Evolutionary conservation across 2,888 invertebrate species (phyloP).

Genomic region (Metopia argyrocephala): DNA sequence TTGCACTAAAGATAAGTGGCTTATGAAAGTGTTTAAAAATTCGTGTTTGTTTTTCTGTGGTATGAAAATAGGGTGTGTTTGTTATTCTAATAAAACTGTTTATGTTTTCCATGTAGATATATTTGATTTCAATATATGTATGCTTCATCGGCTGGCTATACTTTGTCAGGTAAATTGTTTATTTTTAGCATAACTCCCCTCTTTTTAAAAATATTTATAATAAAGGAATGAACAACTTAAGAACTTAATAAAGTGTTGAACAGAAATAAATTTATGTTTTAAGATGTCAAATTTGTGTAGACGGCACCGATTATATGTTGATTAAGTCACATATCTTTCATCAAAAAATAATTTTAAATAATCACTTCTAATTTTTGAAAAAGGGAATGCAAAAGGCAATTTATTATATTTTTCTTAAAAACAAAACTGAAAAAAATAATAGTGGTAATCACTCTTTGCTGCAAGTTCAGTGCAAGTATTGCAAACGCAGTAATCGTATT

Average conservation of each 20-base stretch:
- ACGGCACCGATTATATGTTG: neutral
- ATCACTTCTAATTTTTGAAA: neutral
- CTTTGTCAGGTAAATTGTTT: neutral
- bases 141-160: neutral
- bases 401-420: too few relatives aligned
- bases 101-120: too few relatives aligned
- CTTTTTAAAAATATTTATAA: neutral
- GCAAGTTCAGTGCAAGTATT: too few relatives aligned
- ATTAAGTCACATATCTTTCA: neutral
- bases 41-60: neutral
- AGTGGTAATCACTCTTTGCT: too few relatives aligned
- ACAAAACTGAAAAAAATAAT: too few relatives aligned
- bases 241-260: neutral
- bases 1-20: conserved; percentile 28
- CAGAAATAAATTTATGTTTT: neutral
- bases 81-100: too few relatives aligned
- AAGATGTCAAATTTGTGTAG: neutral
- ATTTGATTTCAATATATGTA: neutral
- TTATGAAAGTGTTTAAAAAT: conserved; percentile 41
- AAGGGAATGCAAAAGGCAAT: too few relatives aligned
- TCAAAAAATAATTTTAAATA: neutral
- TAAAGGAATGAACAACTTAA: neutral
- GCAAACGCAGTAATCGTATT: too few relatives aligned
- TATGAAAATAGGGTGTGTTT: neutral
- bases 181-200: too few relatives aligned